Conservation (phyloP, 2,888 invertebrate genomes). For the Hemithea aestivaria region DNA sequence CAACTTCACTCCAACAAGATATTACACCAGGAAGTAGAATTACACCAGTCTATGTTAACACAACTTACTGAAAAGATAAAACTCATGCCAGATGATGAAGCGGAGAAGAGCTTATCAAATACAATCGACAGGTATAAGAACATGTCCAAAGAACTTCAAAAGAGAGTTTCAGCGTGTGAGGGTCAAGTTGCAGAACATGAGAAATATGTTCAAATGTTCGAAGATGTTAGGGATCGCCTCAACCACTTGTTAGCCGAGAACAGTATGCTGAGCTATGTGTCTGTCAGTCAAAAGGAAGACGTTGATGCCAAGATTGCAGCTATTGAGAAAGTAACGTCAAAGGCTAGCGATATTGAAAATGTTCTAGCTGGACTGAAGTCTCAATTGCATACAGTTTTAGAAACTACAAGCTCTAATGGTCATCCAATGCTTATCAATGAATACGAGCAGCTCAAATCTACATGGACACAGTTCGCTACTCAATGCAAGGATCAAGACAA, state of each 20-base stretch:
- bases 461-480: constrained; percentile 87
- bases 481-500: constrained; percentile 85
- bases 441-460: constrained; percentile 85
- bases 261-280: constrained; percentile 86
- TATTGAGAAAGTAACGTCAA: constrained; percentile 86
- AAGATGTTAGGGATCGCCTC: constrained; percentile 90
- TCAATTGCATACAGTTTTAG: constrained; percentile 84
- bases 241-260: constrained; percentile 89
- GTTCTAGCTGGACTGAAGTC: constrained; percentile 84
- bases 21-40: constrained; percentile 89
- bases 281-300: constrained; percentile 87
- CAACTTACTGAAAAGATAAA: constrained; percentile 91
- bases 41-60: constrained; percentile 90
- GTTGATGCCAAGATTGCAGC: constrained; percentile 86
- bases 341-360: constrained; percentile 85
- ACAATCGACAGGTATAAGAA: constrained; percentile 86
- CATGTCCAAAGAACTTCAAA: constrained; percentile 82
- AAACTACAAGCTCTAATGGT: constrained; percentile 87
- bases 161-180: constrained; percentile 82
- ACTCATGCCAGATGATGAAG: constrained; percentile 88
- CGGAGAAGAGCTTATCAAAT: constrained; percentile 84
- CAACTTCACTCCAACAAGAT: constrained; percentile 89
- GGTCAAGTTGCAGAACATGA: constrained; percentile 90
- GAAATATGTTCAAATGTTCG: constrained; percentile 87
- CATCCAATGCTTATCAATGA: constrained; percentile 86